Evolutionary conservation across 2,797 vertebrate species (phyloP), one percentile per base, ranked within the genome.

Genomic region (Bufotes viridis): DNA sequence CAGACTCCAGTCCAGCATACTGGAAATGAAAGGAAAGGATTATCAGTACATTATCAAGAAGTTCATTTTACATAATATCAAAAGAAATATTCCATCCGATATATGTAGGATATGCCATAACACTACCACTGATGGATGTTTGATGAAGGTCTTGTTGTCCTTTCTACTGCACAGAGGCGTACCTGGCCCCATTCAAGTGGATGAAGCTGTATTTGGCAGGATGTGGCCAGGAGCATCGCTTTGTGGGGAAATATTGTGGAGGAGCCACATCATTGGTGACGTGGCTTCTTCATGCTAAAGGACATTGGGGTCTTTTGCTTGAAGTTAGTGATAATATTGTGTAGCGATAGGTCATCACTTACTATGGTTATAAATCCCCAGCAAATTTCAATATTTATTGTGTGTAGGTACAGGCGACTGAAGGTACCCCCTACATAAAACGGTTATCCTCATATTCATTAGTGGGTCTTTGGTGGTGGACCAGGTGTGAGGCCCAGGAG

Each of bases 1-100:
- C 98, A 1, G 98, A 98, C 93, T 99, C 98, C 97, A 99, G 97
- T 51, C 98, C 98, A 2, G 98, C 98, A 55, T 98, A 96, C 98
- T 99, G 93, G 42, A 84, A 90, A 65, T 93, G 89, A 93, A 84
- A 92, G 84, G 84, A 14, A 12, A 78, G 2, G 1, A 82, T 65
- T 72, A 61, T 24, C 20, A 72, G n/a, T 15, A 26, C 13, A 24
- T 42, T 42, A 6, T 53, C 42, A 61, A 49, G 61, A 18, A 74
- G 20, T 61, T 42, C 1, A 60, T 55, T 34, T 58, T 57, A 24
- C 42, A 49, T 34, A 5, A 60, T 57, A 18, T 2, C 22, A 24
- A 42, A 74, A 18, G 12, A 20, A 42, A 7, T 5, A 13, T 29
- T 34, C 1, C 7, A 10, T 22, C 14, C 6, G 0, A 3, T 65